phyloP scores from a whole-genome alignment of 2,797 vertebrate genomes.

The Anisognathus igniventris region DNA sequence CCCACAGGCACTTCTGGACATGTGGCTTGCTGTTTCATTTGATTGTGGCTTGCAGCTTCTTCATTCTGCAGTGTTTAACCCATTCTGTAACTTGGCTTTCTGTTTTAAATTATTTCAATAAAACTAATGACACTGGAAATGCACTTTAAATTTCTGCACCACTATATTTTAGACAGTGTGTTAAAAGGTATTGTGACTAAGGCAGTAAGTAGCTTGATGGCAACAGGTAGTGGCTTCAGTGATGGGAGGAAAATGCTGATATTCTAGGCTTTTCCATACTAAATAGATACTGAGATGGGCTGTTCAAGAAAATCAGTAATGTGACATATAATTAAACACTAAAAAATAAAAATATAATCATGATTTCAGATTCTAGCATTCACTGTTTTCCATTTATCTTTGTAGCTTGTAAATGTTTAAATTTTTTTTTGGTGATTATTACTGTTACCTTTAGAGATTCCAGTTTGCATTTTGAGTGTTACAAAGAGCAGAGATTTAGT shows the following conservation, averaged over 20 bases:
- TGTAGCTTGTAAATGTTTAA: not conserved
- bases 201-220: not conserved
- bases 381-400: not conserved
- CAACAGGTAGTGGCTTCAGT: not conserved
- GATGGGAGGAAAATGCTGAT: not conserved
- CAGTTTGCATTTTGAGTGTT: not conserved
- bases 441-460: not conserved
- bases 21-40: conserved; percentile 9
- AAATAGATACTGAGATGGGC: not conserved
- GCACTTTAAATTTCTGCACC: not conserved
- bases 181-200: not conserved
- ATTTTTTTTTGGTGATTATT: not conserved
- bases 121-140: not conserved
- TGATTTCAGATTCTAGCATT: not conserved
- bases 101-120: not conserved
- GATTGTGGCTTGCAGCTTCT: conserved; percentile 4
- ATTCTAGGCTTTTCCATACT: not conserved
- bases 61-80: not conserved
- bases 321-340: not conserved
- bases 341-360: not conserved
- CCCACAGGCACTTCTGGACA: conserved; percentile 26
- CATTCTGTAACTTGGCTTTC: not conserved
- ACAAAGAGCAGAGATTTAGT: not conserved
- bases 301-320: not conserved
- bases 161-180: not conserved